Conservation (phyloP, 2,797 vertebrate species). For the Pantherophis vulpinus region DNA sequence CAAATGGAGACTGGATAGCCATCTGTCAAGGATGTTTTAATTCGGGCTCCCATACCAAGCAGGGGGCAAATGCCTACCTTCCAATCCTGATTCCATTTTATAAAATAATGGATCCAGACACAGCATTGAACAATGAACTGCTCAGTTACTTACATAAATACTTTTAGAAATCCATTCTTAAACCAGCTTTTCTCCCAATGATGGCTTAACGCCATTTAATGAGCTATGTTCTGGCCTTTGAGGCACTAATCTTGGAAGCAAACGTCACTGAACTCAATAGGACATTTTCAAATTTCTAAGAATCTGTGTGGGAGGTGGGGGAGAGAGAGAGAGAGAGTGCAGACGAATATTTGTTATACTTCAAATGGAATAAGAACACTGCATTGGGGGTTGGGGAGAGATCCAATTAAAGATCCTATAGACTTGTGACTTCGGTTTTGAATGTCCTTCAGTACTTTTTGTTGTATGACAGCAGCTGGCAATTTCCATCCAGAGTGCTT, state of each 20-base stretch:
- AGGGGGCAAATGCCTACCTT: background rate
- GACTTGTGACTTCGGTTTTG: slow-evolving; percentile 7
- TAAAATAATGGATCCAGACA: background rate
- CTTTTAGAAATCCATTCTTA: background rate
- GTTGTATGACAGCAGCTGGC: slow-evolving; percentile 8
- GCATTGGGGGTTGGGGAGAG: background rate
- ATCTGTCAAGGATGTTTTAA: background rate
- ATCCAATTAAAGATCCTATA: background rate
- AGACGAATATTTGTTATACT: background rate
- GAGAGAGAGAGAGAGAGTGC: background rate
- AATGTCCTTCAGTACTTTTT: background rate
- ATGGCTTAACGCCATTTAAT: background rate
- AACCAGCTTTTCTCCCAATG: background rate
- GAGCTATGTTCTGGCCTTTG: background rate
- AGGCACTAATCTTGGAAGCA: background rate
- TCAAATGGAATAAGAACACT: background rate
- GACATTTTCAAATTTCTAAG: background rate
- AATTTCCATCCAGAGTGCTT: background rate
- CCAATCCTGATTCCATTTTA: background rate
- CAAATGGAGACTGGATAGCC: background rate
- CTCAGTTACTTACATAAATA: background rate
- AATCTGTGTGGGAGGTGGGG: background rate
- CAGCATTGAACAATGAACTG: background rate
- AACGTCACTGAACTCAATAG: background rate
- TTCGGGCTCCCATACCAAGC: background rate